These are phyloP conservation scores for Tichodroma muraria DNA, from an alignment of 2,113 vertebrate species.

Conservation along the genomic window DNA sequence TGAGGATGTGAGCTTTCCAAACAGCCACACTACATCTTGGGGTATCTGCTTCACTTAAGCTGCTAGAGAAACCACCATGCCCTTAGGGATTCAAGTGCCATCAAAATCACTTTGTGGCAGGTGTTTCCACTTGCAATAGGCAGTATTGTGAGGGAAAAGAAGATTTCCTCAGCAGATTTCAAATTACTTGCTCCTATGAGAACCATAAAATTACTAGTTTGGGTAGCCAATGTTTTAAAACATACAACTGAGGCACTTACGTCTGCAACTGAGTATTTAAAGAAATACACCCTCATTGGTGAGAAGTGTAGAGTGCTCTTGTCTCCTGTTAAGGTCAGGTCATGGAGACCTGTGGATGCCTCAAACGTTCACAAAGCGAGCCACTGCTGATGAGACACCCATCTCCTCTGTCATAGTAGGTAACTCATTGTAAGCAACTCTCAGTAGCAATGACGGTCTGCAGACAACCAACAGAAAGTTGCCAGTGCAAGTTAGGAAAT, in stretches of 20 bases:
- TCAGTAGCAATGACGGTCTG: background rate
- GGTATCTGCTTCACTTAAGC: background rate
- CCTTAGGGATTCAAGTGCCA: background rate
- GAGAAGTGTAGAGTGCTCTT: background rate
- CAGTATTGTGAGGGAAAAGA: background rate
- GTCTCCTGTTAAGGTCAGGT: background rate
- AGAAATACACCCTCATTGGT: background rate
- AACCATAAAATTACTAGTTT: background rate
- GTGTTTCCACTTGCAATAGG: background rate
- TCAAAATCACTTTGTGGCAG: background rate
- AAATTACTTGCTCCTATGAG: background rate
- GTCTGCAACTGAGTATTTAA: background rate
- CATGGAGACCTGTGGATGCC: background rate
- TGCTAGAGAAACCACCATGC: background rate
- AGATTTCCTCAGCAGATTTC: background rate
- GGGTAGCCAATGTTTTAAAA: background rate
- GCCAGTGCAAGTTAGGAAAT: background rate
- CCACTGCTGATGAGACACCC: background rate
- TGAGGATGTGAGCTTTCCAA: background rate
- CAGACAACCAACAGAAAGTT: background rate
- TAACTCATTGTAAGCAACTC: background rate
- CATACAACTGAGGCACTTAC: background rate
- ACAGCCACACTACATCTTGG: rapidly evolving
- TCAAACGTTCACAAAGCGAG: background rate
- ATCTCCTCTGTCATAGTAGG: background rate